Percentiles rank a stretch among this genome's conserved stretches.
Conservation (phyloP, 2,888 invertebrate species). For the Oeneis ivallda region DNA sequence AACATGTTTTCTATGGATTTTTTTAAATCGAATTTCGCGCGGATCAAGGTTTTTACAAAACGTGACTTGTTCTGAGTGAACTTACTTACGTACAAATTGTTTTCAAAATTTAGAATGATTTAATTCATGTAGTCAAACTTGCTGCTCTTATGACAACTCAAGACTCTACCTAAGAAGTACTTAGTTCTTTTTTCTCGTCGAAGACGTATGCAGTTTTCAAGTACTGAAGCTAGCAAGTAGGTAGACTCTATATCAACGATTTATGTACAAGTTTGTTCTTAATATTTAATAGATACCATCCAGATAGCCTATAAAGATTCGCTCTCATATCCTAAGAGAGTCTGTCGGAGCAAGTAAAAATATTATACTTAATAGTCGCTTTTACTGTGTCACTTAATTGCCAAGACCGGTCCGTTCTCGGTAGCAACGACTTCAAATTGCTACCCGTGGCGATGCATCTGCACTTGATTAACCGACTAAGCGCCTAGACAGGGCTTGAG, state of each 20-base stretch:
- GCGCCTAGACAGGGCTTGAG: conserved; percentile 32
- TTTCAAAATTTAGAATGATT: too few relatives aligned
- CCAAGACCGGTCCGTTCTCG: conserved; percentile 62
- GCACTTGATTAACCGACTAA: conserved; percentile 53
- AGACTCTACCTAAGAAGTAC: too few relatives aligned
- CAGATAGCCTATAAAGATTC: conserved; percentile 38
- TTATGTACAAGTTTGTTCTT: conserved; percentile 22
- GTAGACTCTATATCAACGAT: background rate
- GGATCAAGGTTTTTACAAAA: too few relatives aligned
- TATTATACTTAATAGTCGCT: conserved; percentile 58
- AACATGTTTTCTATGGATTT: too few relatives aligned
- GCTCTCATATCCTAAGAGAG: conserved; percentile 36
- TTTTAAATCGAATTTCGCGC: too few relatives aligned
- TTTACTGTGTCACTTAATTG: conserved; percentile 73
- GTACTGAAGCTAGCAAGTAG: too few relatives aligned
- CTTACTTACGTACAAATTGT: too few relatives aligned
- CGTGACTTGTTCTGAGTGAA: too few relatives aligned
- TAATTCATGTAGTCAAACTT: too few relatives aligned
- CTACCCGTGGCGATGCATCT: conserved; percentile 63
- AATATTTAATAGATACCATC: conserved; percentile 32
- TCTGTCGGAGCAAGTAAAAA: conserved; percentile 44
- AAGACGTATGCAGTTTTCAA: too few relatives aligned
- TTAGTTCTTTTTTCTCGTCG: too few relatives aligned
- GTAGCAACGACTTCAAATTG: conserved; percentile 73
- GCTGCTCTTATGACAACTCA: too few relatives aligned